Conservation (phyloP, 2,113 vertebrate species). For the Sclerurus mexicanus region DNA sequence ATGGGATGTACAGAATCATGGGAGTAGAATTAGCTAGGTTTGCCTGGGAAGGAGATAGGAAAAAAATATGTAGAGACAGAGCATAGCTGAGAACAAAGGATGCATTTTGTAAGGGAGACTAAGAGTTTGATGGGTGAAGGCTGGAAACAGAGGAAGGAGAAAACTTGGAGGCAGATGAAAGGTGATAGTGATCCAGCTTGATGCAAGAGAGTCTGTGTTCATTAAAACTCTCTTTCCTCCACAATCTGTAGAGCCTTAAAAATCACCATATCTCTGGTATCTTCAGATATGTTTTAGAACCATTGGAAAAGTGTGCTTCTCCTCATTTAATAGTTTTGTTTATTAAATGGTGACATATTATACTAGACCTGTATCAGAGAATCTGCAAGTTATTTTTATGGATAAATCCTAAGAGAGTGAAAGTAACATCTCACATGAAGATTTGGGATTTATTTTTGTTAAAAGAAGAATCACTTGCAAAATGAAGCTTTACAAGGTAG, state of each 20-base stretch:
- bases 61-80: background rate
- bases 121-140: background rate
- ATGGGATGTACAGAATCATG: conserved; percentile 33
- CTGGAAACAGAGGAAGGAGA: background rate
- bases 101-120: background rate
- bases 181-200: background rate
- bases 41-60: conserved; percentile 23
- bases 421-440: background rate
- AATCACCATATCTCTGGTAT: background rate
- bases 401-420: background rate
- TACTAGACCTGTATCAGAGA: background rate
- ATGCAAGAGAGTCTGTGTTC: background rate
- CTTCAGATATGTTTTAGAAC: background rate
- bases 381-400: background rate
- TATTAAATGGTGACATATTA: background rate
- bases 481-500: background rate
- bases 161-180: background rate
- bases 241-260: background rate
- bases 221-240: background rate
- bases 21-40: conserved; percentile 41
- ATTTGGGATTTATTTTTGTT: background rate
- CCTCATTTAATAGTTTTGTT: background rate
- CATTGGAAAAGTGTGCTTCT: background rate
- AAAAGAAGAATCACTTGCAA: background rate
- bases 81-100: conserved; percentile 1